Base-by-base conservation (phyloP, 2,888 invertebrate genomes). In the Chrysolina oricalcia region DNA sequence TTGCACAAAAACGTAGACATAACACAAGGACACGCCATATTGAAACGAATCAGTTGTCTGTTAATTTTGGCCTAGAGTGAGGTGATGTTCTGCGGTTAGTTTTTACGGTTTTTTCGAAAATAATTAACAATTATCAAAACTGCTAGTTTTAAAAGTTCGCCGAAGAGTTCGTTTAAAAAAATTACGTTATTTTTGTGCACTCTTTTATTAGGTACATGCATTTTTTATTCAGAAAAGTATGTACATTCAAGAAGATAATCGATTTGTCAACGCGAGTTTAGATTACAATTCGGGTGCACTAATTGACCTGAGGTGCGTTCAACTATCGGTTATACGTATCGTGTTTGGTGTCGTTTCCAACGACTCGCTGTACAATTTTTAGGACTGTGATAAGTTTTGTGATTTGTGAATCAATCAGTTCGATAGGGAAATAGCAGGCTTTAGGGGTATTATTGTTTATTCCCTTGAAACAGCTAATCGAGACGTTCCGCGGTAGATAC, bases 11-110 rank as follows among this genome's bases (percentile, higher is more conserved):
- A 70, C 76, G 74, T 80, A 79, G 79, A 81, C 80, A 81, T 78
- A 80, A 82, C 88, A 88, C 89, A 90, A 90, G 90, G 90, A 89
- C 90, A 88, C 89, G 90, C 91, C 91, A 91, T 91, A 90, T 89
- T 89, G 89, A 89, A 89, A 91, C 90, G 91, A 90, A 90, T 90
- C 90, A 90, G 90, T 90, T 87, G 87, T 88, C 87, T 90, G 90
- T 91, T 90, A 90, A 90, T 90, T 90, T 90, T 89, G 89, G 89
- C 88, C 87, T 87, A 89, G 88, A 88, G 89, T 85, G 85, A 86
- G 85, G 85, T 87, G 82, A 80, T 82, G 78, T 81, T 80, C 70
- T 83, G 83, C 84, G 83, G 85, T 82, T 82, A 78, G 81, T 84
- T 87, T 86, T 86, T 85, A 83, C 83, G 83, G 81, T 82, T 85